Evolutionary conservation across 2,113 vertebrate genomes (phyloP), one percentile per base, ranked within the genome.

Genomic region (Orycteropus afer): DNA sequence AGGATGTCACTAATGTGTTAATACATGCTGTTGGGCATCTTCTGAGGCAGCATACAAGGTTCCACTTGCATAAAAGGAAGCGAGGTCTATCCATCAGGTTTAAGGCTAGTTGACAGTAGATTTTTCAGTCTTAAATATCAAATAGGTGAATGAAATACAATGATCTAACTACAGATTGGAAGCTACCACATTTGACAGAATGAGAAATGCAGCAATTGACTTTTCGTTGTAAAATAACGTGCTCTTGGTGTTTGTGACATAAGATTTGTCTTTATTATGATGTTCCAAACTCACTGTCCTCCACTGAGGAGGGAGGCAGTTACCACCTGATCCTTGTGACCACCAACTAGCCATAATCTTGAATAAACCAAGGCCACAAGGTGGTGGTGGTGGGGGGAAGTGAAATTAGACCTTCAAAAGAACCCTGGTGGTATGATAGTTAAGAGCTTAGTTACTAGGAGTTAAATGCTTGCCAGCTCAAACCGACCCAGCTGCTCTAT

Each of bases 171-270:
- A 91, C 20, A 91, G 47, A 71, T 61, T 76, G 7, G 53, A 87
- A 83, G 13, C 40, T 55, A 65, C 63, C 7, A 34, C 20, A 51
- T 84, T 74, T 25, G 45, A 49, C 12, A 84, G 51, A 77, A 29
- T 83, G 79, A 82, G 14, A 95, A 92, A 71, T 71, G 29, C 0
- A 71, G 2, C 25, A 25, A 73, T 22, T 91, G 83, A 23, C 42
- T 14, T 93, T 92, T 63, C 42, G 89, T 89, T 93, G 92, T 89
- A 86, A 91, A 76, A 42, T 37, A 81, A 85, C 3, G 27, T 97
- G 45, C 34, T 73, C 53, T 51, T 63, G 3, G 18, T 74, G 53
- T 81, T 91, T 88, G 61, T 93, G 71, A 76, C 14, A 87, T 23
- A 15, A 78, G 14, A 23, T 63, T 8, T 84, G 18, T 34, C 45